phyloP scores from a whole-genome alignment of 2,888 invertebrate species.

The Eutolmus rufibarbis region DNA sequence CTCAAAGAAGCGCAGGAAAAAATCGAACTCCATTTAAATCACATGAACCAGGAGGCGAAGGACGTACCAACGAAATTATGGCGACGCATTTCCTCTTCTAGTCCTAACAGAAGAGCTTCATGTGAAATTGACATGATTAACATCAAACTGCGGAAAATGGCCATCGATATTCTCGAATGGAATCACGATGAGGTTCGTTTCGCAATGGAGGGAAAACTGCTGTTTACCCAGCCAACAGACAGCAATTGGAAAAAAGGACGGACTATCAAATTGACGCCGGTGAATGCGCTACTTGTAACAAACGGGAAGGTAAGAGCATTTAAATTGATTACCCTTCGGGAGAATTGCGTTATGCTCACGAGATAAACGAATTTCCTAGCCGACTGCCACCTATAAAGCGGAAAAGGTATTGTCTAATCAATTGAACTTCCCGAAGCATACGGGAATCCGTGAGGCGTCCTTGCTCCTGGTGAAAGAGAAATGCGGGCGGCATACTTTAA shows the following conservation, averaged over 20 bases:
- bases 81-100: conserved; percentile 83
- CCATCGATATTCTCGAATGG: conserved; percentile 93
- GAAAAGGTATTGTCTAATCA: conserved; percentile 71
- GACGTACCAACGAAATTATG: conserved; percentile 90
- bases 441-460: conserved; percentile 85
- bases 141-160: conserved; percentile 90
- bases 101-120: conserved; percentile 73
- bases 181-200: conserved; percentile 92
- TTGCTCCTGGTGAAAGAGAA: conserved; percentile 89
- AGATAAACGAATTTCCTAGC: conserved; percentile 62
- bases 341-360: not conserved
- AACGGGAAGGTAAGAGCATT: conserved; percentile 79
- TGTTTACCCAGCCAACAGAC: conserved; percentile 89
- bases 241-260: conserved; percentile 90
- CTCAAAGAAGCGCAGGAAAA: conserved; percentile 88
- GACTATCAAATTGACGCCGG: conserved; percentile 85
- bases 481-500: conserved; percentile 82
- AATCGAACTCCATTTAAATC: conserved; percentile 90
- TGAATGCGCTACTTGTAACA: conserved; percentile 89
- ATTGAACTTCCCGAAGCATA: conserved; percentile 73
- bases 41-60: conserved; percentile 92
- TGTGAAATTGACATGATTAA: conserved; percentile 88
- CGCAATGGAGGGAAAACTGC: conserved; percentile 86
- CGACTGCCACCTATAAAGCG: conserved; percentile 74
- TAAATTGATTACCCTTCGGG: conserved; percentile 47